Evolutionary conservation across 2,888 invertebrate species (phyloP), one percentile per base, ranked within the genome.

Genomic region (Apamea epomidion): DNA sequence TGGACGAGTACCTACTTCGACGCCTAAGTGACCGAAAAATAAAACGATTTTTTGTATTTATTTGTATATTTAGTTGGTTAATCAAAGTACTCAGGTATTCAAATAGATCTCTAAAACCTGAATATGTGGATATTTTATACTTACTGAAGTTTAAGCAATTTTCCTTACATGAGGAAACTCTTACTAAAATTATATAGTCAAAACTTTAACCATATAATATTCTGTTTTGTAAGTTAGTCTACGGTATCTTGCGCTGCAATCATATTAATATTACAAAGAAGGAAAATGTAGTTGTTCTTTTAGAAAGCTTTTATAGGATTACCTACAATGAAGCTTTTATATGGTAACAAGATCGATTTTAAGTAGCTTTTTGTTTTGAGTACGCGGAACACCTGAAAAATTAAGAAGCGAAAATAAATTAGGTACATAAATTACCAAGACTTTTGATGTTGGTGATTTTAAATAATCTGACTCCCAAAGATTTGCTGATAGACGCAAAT

Each of bases 251-350:
- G 29, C 5, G 45, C 45, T 72, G 29, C 3, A 32, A 71, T 78
- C 54, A 37, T 78, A 62, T 83, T 68, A 84, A 78, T 64, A 37
- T 68, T 29, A 72, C 54, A 84, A 68, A 58, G 82, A 54, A 16
- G 45, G 29, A 82, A 68, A n/a, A 18, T 68, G 25, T 78, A 68
- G 18, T 68, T 29, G 37, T 72, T 78, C 37, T 29, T 60, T 48
- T 16, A 70, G 29, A 72, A 83, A 82, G 54, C 62, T 83, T 83
- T 84, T 68, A 84, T 64, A 54, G 25, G 71, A 83, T 82, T 48
- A 82, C 62, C 18, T n/a, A 72, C 84, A 45, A 58, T 42, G 16
- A 37, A 54, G 45, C 45, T 82, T 84, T 68, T 60, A 12, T 74
- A 60, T 78, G 62, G 32, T 64, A 64, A 70, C 67, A 45, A 78